Percentiles rank a stretch among this genome's conserved stretches.
Conservation (phyloP, 2,797 vertebrate species). For the Chiloscyllium punctatum region DNA sequence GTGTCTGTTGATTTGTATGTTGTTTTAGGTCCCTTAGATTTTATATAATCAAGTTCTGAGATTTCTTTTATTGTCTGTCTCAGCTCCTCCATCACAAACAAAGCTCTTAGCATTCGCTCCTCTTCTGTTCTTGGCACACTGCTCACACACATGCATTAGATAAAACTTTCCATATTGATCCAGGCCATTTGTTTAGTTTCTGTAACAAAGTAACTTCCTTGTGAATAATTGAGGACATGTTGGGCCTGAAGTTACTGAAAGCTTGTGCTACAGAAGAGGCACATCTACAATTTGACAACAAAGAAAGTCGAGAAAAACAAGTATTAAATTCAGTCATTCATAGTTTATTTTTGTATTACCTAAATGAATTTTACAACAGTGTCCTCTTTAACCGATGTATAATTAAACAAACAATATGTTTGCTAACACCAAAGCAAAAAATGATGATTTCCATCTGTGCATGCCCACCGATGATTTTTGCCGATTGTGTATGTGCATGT, state of each 20-base stretch:
- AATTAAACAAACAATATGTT: not conserved
- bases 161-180: not conserved
- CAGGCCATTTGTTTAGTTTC: not conserved
- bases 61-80: not conserved
- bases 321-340: not conserved
- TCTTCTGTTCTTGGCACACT: not conserved
- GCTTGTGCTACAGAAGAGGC: not conserved
- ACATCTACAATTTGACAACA: not conserved
- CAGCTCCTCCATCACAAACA: not conserved
- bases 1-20: not conserved
- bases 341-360: not conserved
- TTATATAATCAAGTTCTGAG: not conserved
- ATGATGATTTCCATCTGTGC: too few species aligned
- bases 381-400: not conserved
- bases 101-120: not conserved
- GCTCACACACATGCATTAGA: not conserved
- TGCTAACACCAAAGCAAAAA: too few species aligned
- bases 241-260: not conserved
- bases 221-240: not conserved
- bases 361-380: not conserved
- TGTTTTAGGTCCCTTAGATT: not conserved
- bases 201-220: not conserved
- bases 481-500: too few species aligned
- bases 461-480: too few species aligned
- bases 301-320: not conserved